phyloP scores from a whole-genome alignment of 2,113 vertebrate species.

The Podiceps cristatus region DNA sequence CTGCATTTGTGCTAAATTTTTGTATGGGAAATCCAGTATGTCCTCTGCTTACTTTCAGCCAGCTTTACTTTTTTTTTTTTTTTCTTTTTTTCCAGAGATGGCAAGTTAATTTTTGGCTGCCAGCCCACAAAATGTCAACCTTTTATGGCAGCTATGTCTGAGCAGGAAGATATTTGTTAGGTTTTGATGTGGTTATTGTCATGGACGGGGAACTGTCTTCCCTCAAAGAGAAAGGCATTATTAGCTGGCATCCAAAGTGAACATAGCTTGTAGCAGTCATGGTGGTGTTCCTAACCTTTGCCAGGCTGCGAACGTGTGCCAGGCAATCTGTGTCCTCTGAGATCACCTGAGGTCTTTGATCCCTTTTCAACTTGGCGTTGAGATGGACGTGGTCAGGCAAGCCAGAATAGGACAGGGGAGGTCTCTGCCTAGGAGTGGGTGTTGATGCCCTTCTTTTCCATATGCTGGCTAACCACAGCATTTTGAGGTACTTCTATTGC shows the following conservation, averaged over 20 bases:
- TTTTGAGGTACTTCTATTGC: background rate
- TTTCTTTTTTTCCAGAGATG: background rate
- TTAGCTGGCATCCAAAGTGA: background rate
- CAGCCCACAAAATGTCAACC: background rate
- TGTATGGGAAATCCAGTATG: background rate
- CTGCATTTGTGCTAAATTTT: background rate
- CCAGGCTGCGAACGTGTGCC: accelerated
- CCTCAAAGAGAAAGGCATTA: background rate
- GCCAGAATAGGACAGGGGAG: background rate
- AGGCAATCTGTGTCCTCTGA: background rate
- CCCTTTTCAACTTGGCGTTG: background rate
- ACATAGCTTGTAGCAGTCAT: background rate
- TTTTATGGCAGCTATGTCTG: background rate
- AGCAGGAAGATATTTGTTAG: background rate
- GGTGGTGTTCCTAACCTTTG: background rate
- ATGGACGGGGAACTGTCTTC: background rate
- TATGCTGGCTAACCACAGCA: background rate
- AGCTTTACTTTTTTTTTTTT: background rate
- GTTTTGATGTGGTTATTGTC: background rate
- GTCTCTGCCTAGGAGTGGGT: background rate
- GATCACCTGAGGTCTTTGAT: background rate
- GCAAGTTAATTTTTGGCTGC: background rate
- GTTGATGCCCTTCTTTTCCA: background rate
- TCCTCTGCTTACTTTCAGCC: background rate
- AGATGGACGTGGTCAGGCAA: background rate